A percentile compares a stretch with the other conserved stretches of the same genome.
These are phyloP conservation scores for Dryadula phaetusa DNA, from an alignment of 2,888 invertebrate genomes.

Conservation along the genomic window DNA sequence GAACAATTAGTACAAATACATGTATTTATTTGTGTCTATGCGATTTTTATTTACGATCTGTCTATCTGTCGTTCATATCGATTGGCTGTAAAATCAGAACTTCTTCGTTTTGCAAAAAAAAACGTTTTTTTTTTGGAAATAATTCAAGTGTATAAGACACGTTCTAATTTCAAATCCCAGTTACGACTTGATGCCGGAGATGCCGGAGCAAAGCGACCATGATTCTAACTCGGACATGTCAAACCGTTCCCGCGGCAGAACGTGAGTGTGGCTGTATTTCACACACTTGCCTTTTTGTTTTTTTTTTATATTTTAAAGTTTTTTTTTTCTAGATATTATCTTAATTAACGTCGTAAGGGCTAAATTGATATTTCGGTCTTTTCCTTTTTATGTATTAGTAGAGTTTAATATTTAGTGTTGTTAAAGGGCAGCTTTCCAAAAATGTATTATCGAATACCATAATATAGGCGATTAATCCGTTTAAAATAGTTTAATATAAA, in stretches of 20 bases:
- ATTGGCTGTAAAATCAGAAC: not conserved
- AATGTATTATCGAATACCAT: no score
- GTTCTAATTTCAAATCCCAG: not conserved
- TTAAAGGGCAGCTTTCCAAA: no score
- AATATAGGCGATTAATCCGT: no score
- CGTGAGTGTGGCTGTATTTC: not conserved
- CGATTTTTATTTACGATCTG: no score
- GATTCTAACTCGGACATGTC: slow-evolving; percentile 6
- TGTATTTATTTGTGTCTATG: no score
- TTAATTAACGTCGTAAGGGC: slow-evolving; percentile 5
- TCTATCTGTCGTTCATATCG: not conserved
- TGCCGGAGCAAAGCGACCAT: slow-evolving; percentile 11
- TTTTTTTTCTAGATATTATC: not conserved
- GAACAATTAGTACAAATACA: no score
- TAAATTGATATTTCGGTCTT: not conserved
- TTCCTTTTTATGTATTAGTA: no score
- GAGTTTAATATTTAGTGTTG: no score
- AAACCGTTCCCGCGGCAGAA: not conserved
- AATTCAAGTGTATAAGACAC: not conserved
- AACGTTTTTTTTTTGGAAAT: not conserved
- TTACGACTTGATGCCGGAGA: slow-evolving; percentile 1
- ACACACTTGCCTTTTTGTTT: not conserved
- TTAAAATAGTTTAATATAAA: no score
- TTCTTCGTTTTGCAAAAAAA: not conserved
- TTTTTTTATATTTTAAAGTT: no score